Percentiles rank a stretch among this genome's conserved stretches.
Evolutionary conservation across 2,888 invertebrate genomes (phyloP).

Genomic region (Anorthoa munda): DNA sequence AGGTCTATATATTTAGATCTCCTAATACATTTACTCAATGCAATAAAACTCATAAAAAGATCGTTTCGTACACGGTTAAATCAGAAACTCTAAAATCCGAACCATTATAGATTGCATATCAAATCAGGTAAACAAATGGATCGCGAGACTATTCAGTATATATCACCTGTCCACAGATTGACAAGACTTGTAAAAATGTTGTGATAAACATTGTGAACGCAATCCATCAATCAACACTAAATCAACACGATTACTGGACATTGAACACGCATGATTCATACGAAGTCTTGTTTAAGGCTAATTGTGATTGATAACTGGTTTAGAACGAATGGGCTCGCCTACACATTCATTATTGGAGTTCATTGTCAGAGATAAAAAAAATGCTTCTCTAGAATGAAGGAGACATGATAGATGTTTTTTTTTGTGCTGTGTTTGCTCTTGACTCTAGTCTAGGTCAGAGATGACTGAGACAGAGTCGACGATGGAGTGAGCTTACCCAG

Average conservation of each 20-base stretch:
- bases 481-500: too few relatives aligned
- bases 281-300: constrained; percentile 14
- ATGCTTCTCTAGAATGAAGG: background rate
- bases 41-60: too few relatives aligned
- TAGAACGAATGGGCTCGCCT: background rate
- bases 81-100: background rate
- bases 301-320: constrained; percentile 23
- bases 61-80: background rate
- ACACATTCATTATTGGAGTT: background rate
- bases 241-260: constrained; percentile 20
- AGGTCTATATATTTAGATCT: too few relatives aligned
- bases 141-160: constrained; percentile 11
- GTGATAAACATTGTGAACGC: constrained; percentile 8
- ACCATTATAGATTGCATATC: background rate
- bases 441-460: too few relatives aligned
- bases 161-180: background rate
- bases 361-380: background rate
- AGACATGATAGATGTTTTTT: too few relatives aligned
- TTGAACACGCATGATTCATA: constrained; percentile 22
- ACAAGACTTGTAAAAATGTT: constrained; percentile 13
- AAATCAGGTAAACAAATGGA: constrained; percentile 2
- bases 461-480: too few relatives aligned
- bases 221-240: constrained; percentile 19
- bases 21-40: too few relatives aligned
- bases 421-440: too few relatives aligned